Conservation (phyloP, 2,888 invertebrate species). For the Xylota segnis region DNA sequence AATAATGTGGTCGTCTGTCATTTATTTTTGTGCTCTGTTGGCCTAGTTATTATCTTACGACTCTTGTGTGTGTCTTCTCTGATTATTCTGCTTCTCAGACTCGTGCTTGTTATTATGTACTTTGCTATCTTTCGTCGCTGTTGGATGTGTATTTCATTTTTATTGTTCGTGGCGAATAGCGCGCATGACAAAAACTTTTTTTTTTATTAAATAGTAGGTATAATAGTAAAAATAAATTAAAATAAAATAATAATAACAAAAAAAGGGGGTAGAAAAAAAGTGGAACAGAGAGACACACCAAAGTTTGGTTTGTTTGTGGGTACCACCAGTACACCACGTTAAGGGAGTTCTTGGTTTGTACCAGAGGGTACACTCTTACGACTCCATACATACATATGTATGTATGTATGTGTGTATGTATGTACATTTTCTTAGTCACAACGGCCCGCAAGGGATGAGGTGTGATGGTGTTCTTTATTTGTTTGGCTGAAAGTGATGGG, state of each 20-base stretch:
- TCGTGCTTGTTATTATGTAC: conserved; percentile 15
- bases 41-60: conserved; percentile 35
- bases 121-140: background rate
- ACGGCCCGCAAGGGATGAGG: conserved; percentile 27
- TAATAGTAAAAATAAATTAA: conserved; percentile 39
- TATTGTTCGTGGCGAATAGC: conserved; percentile 7
- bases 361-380: conserved; percentile 12
- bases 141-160: background rate
- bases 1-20: conserved; percentile 19
- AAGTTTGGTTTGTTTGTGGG: conserved; percentile 1
- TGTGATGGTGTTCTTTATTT: conserved; percentile 52
- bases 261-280: background rate
- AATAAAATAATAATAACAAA: conserved; percentile 30
- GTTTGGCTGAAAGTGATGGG: conserved; percentile 33
- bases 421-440: conserved; percentile 21
- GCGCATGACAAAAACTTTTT: conserved; percentile 35
- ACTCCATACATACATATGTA: conserved; percentile 10
- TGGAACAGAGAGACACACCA: conserved; percentile 25
- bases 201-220: conserved; percentile 27
- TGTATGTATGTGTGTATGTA: background rate
- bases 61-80: conserved; percentile 4
- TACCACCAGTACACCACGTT: conserved; percentile 8
- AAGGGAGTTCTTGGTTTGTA: conserved; percentile 19
- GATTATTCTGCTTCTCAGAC: conserved; percentile 7
- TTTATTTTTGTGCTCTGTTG: conserved; percentile 29